phyloP scores from a whole-genome alignment of 2,113 vertebrate species.

The Ceyx melanurus region DNA sequence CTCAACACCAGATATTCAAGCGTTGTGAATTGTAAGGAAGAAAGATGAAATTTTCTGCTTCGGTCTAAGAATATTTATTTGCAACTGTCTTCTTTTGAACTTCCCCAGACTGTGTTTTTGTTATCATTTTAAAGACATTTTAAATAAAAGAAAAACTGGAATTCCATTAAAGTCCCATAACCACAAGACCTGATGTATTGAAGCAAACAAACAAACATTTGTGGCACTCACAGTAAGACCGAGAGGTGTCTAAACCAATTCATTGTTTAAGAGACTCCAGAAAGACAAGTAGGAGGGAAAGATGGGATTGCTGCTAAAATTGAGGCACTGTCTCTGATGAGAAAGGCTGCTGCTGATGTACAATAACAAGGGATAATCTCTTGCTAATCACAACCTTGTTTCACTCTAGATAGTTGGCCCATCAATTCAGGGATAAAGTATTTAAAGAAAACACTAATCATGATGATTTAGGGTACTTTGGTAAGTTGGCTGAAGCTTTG shows the following conservation, averaged over 20 bases:
- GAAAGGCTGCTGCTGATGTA: neutral
- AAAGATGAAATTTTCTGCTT: neutral
- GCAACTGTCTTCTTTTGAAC: neutral
- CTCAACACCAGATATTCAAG: neutral
- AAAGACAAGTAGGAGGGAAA: neutral
- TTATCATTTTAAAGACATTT: neutral
- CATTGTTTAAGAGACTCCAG: neutral
- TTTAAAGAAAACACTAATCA: neutral
- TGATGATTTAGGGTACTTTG: neutral
- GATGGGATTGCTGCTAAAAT: neutral
- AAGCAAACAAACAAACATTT: neutral
- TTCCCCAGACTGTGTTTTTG: neutral
- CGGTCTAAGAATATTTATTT: neutral
- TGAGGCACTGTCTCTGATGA: neutral
- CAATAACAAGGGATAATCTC: neutral
- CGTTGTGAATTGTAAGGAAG: neutral
- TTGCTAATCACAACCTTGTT: neutral
- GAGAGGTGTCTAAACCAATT: neutral
- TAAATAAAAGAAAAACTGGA: neutral
- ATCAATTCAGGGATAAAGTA: neutral
- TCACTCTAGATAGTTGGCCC: neutral
- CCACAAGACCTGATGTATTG: neutral
- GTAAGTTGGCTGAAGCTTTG: neutral
- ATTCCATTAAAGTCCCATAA: neutral
- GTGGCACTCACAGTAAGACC: neutral